phyloP scores from a whole-genome alignment of 1,140 invertebrate species.

The Magallana gigas region DNA sequence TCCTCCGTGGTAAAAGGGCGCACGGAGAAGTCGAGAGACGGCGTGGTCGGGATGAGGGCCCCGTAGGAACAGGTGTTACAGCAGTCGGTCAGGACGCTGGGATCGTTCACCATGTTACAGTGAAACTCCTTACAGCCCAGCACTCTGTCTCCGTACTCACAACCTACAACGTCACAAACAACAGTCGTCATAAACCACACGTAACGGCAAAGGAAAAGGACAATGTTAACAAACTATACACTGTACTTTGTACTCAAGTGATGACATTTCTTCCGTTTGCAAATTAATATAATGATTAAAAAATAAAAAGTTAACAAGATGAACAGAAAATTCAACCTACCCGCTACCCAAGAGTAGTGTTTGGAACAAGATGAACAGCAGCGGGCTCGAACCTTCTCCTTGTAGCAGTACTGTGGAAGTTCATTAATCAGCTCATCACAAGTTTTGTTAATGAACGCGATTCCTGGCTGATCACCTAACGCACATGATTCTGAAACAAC shows the following conservation, averaged over 20 bases:
- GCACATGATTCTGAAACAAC: constrained; percentile 64
- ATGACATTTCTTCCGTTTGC: background rate
- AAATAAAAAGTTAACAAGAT: background rate
- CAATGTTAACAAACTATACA: too few species aligned
- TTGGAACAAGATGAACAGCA: constrained; percentile 65
- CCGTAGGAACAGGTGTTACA: constrained; percentile 62
- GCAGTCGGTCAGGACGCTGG: constrained; percentile 57
- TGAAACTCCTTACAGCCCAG: constrained; percentile 59
- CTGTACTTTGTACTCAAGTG: too few species aligned
- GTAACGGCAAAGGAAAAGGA: background rate
- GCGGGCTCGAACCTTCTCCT: constrained; percentile 66
- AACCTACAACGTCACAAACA: constrained; percentile 53
- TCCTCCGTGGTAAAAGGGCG: constrained; percentile 5
- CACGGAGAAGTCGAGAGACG: constrained; percentile 38
- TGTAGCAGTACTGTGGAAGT: constrained; percentile 69
- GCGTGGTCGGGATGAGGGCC: constrained; percentile 37
- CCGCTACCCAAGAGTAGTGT: constrained; percentile 53
- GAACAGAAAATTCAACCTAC: constrained; percentile 52
- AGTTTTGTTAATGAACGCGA: constrained; percentile 64
- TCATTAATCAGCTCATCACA: constrained; percentile 62
- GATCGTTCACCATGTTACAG: constrained; percentile 48
- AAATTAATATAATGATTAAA: background rate
- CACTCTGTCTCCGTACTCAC: constrained; percentile 68
- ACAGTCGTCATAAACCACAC: background rate
- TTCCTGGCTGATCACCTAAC: constrained; percentile 69